Evolutionary conservation across 2,888 invertebrate genomes (phyloP).

Genomic region (Brachyptera risi): DNA sequence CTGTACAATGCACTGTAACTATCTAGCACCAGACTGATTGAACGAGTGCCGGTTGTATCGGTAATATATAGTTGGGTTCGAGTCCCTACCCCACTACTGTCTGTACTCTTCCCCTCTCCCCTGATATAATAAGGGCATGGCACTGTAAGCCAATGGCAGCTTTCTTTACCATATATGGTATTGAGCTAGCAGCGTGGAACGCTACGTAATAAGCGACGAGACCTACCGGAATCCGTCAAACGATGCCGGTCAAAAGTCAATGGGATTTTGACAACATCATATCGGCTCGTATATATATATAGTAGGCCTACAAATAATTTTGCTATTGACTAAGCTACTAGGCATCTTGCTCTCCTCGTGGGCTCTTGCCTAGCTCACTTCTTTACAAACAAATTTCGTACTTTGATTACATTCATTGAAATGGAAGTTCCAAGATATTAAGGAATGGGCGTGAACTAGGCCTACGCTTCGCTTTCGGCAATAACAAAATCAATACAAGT

Average conservation of each 20-base stretch:
- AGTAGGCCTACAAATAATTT: no score
- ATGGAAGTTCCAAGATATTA: no score
- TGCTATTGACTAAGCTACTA: no score
- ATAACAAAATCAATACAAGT: no score
- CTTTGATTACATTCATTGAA: no score
- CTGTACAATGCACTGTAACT: conserved; percentile 7
- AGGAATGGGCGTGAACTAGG: no score
- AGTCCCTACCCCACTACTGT: conserved; percentile 44
- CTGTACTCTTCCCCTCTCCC: conserved; percentile 46
- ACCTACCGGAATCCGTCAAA: conserved; percentile 25
- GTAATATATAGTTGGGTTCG: conserved; percentile 27
- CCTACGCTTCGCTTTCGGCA: no score
- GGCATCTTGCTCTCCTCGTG: no score
- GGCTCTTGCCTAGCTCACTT: no score
- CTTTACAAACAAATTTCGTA: no score
- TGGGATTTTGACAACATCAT: no score
- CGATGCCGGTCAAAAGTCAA: conserved; percentile 20
- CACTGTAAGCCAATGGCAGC: conserved; percentile 56
- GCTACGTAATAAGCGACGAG: conserved; percentile 12
- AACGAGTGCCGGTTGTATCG: conserved; percentile 27
- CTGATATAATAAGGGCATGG: conserved; percentile 42
- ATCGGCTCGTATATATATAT: no score
- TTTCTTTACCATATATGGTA: conserved; percentile 78
- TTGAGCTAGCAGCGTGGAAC: conserved; percentile 41
- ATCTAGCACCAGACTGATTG: conserved; percentile 29